Conservation (phyloP, 2,888 invertebrate genomes). For the Tanytarsus gracilentus region DNA sequence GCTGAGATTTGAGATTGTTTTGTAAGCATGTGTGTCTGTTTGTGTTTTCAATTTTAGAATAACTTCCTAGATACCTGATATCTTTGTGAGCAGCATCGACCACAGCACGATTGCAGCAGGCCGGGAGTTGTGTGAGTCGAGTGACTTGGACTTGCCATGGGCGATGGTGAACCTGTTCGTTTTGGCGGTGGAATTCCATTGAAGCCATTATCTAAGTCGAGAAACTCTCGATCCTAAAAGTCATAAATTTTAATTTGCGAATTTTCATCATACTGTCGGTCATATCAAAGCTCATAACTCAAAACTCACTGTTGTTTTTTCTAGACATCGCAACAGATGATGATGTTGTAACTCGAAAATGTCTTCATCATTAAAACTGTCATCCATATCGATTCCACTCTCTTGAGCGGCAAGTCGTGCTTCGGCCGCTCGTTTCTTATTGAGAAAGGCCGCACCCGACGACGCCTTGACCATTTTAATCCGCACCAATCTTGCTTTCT, state of each 20-base stretch:
- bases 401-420: slow-evolving; percentile 87
- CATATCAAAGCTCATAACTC: too few species aligned
- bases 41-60: slow-evolving; percentile 8
- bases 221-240: slow-evolving; percentile 89
- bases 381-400: slow-evolving; percentile 85
- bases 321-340: slow-evolving; percentile 91
- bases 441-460: slow-evolving; percentile 95
- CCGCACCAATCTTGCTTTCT: slow-evolving; percentile 98
- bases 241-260: too few species aligned
- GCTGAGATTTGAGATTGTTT: neutral
- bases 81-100: slow-evolving; percentile 75
- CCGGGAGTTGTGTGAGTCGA: slow-evolving; percentile 64
- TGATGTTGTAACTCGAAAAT: slow-evolving; percentile 99
- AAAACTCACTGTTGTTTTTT: slow-evolving; percentile 92
- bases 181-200: slow-evolving; percentile 65
- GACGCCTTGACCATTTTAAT: slow-evolving; percentile 99
- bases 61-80: slow-evolving; percentile 58
- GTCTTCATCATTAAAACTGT: slow-evolving; percentile 83
- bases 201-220: slow-evolving; percentile 89
- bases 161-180: slow-evolving; percentile 81
- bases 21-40: slow-evolving; percentile 4
- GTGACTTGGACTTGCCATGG: slow-evolving; percentile 78
- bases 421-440: slow-evolving; percentile 97
- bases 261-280: slow-evolving; percentile 31
- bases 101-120: slow-evolving; percentile 72